phyloP scores from a whole-genome alignment of 2,113 vertebrate species.

The Phylloscopus whistleri region DNA sequence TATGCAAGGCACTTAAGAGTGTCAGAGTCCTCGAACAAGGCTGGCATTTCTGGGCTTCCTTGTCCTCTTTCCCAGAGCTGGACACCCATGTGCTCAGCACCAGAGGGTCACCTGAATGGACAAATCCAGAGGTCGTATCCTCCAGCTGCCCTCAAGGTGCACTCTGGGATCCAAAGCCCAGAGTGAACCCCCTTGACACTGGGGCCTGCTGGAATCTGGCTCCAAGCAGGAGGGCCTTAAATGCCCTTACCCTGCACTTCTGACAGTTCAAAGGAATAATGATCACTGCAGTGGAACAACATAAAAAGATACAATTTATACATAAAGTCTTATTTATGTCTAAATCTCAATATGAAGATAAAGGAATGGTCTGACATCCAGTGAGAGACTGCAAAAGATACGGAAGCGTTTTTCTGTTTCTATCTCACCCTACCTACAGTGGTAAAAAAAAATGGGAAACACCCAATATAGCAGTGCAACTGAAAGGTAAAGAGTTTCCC shows the following conservation, averaged over 20 bases:
- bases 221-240: background rate
- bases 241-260: background rate
- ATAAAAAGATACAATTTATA: background rate
- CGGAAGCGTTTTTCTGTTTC: background rate
- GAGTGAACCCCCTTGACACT: background rate
- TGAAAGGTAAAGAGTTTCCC: background rate
- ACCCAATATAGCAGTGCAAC: background rate
- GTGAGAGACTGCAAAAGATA: background rate
- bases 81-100: background rate
- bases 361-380: background rate
- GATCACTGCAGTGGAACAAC: background rate
- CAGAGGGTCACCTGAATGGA: background rate
- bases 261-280: background rate
- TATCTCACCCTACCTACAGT: background rate
- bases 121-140: rapidly evolving
- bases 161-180: background rate
- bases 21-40: rapidly evolving
- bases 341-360: background rate
- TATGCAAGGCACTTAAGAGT: background rate
- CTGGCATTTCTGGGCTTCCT: background rate
- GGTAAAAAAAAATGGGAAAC: background rate
- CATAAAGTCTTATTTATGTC: background rate
- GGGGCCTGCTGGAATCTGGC: background rate
- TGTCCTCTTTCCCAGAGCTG: background rate
- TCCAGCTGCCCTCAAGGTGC: background rate